Evolutionary conservation across 2,797 vertebrate genomes (phyloP).

Genomic region (Rhinichthys osculus): DNA sequence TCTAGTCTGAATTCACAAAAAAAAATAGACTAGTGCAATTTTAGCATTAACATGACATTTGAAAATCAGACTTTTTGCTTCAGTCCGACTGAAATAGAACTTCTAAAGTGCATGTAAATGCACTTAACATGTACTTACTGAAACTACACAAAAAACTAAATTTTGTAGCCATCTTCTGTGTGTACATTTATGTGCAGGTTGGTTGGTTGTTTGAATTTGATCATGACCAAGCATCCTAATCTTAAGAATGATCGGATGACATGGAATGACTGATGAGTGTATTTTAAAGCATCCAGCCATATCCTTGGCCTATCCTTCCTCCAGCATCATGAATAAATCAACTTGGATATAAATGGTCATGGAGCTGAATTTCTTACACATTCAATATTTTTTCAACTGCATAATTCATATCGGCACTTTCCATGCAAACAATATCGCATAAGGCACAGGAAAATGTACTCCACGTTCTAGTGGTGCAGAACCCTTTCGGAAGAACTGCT

Average conservation of each 20-base stretch:
- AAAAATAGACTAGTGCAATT: neutral
- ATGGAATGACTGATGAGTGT: slow-evolving; percentile 26
- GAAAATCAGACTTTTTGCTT: neutral
- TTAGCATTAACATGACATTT: neutral
- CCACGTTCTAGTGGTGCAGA: slow-evolving; percentile 45
- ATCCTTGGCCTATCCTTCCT: slow-evolving; percentile 26
- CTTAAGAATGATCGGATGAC: slow-evolving; percentile 23
- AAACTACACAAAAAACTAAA: slow-evolving; percentile 73
- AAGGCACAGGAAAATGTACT: slow-evolving; percentile 48
- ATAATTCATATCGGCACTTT: slow-evolving; percentile 54
- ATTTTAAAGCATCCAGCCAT: slow-evolving; percentile 33
- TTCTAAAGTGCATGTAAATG: slow-evolving; percentile 64
- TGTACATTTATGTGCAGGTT: neutral
- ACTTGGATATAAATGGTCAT: slow-evolving; percentile 49
- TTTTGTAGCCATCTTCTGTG: slow-evolving; percentile 72
- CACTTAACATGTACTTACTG: slow-evolving; percentile 76
- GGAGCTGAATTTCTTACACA: slow-evolving; percentile 48
- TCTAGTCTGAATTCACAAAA: neutral
- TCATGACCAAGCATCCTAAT: slow-evolving; percentile 48
- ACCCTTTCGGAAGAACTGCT: slow-evolving; percentile 17
- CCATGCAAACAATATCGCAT: slow-evolving; percentile 47
- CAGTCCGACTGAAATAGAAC: slow-evolving; percentile 1
- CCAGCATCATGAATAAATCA: slow-evolving; percentile 54
- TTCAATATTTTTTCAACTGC: slow-evolving; percentile 52
- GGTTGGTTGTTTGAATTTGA: slow-evolving; percentile 16